phyloP scores from a whole-genome alignment of 2,797 vertebrate genomes.

The Enteromius treurensis region DNA sequence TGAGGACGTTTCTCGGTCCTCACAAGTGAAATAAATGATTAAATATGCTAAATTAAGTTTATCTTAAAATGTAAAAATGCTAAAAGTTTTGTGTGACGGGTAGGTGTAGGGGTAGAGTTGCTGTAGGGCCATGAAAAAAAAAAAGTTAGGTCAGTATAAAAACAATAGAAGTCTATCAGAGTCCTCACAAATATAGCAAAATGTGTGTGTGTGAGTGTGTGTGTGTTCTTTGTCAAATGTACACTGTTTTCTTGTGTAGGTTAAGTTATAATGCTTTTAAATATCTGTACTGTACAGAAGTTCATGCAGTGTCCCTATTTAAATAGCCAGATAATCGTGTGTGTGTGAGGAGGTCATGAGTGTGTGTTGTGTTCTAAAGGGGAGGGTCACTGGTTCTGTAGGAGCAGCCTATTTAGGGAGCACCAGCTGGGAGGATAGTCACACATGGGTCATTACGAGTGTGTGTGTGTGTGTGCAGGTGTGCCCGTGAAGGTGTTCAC shows the following conservation, averaged over 20 bases:
- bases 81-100: no score
- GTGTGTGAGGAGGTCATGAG: not conserved
- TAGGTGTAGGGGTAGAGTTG: no score
- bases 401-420: slow-evolving; percentile 35
- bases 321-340: not conserved
- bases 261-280: not conserved
- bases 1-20: no score
- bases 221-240: no score
- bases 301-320: not conserved
- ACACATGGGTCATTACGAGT: slow-evolving; percentile 13
- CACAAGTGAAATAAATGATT: no score
- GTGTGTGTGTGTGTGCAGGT: slow-evolving; percentile 47
- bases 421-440: slow-evolving; percentile 35
- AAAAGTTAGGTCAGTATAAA: no score
- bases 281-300: not conserved
- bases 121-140: no score
- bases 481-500: slow-evolving; percentile 48
- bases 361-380: slow-evolving; percentile 3
- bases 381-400: slow-evolving; percentile 24
- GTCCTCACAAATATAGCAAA: no score
- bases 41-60: no score
- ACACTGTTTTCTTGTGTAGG: not conserved
- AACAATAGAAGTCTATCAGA: no score
- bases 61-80: no score
- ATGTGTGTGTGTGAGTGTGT: no score